Base-by-base conservation (phyloP, 2,113 vertebrate genomes). In the Cebidichthys violaceus region DNA sequence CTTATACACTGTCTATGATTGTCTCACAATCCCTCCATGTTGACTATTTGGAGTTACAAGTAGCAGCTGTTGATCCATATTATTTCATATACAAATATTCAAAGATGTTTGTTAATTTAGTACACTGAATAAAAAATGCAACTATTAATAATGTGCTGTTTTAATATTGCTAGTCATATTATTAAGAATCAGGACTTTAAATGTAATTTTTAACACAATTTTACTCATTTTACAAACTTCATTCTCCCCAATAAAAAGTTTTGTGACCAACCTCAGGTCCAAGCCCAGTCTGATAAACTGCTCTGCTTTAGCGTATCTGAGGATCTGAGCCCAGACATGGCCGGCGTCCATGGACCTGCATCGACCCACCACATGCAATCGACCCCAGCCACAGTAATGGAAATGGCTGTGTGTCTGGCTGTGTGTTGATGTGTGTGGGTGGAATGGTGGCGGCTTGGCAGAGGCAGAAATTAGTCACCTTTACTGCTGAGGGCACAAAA, bases 321-420 rank as follows among this genome's bases (percentile, higher is more conserved):
- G 67, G 17, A 74, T 81, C 45, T 73, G 55, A 81, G 77, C 50
- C 55, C 77, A 39, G 74, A 76, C 70, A 47, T 62, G 83, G 75
- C 64, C 6, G 50, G 33, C 75, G 37, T 82, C 82, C 62, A 14
- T 7, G 70, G 67, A 43, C 67, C 78, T 54, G 72, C 78, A 87
- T 89, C 84, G 85, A 87, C 84, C 81, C 81, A 60, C 75, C 86
- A 14, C 89, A 62, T 39, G 74, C 79, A 80, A 83, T 81, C 65
- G 52, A 81, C 52, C 76, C 67, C 65, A n/a, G 65, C 79, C 70
- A 1, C 79, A 37, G 29, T 69, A 73, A 83, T 81, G 82, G 80
- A 75, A 83, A 61, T 70, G 75, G 9, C n/a, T 79, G 74, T 69
- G 39, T 77, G 74, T 74, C 45, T 54, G 64, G 11, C 18, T 45